A percentile compares a stretch with the other conserved stretches of the same genome.
Evolutionary conservation across 2,113 vertebrate species (phyloP).

Genomic region (Columba livia): DNA sequence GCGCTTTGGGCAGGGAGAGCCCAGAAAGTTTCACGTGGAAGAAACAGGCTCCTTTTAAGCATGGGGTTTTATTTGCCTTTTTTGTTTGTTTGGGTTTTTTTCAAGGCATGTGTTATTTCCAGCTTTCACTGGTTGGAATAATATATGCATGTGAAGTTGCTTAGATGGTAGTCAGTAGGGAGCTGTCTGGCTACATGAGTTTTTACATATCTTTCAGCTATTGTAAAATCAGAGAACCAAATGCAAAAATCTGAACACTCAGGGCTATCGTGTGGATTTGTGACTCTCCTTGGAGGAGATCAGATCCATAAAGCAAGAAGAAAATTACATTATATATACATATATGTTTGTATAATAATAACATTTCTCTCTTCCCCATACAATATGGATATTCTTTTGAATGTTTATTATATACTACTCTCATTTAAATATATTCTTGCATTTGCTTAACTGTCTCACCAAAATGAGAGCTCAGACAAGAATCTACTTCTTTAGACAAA

Average conservation of each 20-base stretch:
- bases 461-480: not conserved
- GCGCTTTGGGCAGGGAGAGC: not conserved
- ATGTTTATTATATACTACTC: not conserved
- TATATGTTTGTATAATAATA: constrained; percentile 51
- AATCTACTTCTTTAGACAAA: not conserved
- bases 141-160: constrained; percentile 59
- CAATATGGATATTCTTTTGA: not conserved
- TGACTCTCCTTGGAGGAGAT: constrained; percentile 48
- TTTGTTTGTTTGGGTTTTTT: not conserved
- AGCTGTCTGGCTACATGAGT: constrained; percentile 55
- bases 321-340: constrained; percentile 45
- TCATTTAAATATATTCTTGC: not conserved
- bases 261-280: constrained; percentile 59
- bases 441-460: not conserved
- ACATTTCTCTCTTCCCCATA: not conserved
- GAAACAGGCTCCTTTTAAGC: not conserved
- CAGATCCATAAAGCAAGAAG: constrained; percentile 33
- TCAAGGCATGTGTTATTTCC: not conserved
- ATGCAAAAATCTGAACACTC: constrained; percentile 53
- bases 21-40: not conserved
- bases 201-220: constrained; percentile 63
- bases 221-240: constrained; percentile 53
- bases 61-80: not conserved
- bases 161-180: constrained; percentile 57
- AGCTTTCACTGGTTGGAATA: constrained; percentile 42